These are phyloP conservation scores for Lepidurus arcticus DNA, from an alignment of 1,140 invertebrate species.

Conservation along the genomic window DNA sequence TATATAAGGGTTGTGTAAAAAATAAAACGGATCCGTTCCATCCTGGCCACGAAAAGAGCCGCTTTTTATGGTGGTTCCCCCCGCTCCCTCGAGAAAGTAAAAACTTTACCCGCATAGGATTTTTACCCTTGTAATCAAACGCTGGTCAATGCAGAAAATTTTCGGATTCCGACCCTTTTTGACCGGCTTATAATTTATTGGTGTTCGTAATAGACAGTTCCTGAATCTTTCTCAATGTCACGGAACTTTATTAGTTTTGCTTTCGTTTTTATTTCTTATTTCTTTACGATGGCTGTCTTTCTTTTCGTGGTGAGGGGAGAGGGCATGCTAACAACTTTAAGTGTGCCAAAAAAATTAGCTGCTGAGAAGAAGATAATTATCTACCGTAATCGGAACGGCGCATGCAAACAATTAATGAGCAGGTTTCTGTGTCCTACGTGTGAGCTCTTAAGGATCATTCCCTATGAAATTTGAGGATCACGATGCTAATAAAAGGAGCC, in stretches of 20 bases:
- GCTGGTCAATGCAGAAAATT: slow-evolving; percentile 13
- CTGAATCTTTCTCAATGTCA: background rate
- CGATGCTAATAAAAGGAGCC: background rate
- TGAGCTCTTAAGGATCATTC: background rate
- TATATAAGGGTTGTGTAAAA: background rate
- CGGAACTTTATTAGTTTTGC: background rate
- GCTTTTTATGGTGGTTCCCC: background rate
- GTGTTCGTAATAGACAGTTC: too few relatives aligned
- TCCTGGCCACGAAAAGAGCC: background rate
- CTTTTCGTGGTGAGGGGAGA: too few relatives aligned
- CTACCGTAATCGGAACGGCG: background rate
- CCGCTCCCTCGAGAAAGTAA: background rate
- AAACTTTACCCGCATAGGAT: background rate
- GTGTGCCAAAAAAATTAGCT: too few relatives aligned
- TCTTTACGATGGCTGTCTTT: too few relatives aligned
- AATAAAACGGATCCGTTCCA: background rate
- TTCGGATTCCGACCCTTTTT: background rate
- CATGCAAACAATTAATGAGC: background rate
- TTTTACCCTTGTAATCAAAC: background rate
- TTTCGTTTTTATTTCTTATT: too few relatives aligned
- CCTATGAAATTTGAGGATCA: background rate
- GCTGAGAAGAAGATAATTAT: too few relatives aligned
- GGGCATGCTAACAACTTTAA: too few relatives aligned
- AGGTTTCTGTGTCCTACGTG: background rate
- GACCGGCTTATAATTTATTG: background rate